Evolutionary conservation across 1,140 invertebrate genomes (phyloP), one percentile per base, ranked within the genome.

Genomic region (Heliconius hermathena): DNA sequence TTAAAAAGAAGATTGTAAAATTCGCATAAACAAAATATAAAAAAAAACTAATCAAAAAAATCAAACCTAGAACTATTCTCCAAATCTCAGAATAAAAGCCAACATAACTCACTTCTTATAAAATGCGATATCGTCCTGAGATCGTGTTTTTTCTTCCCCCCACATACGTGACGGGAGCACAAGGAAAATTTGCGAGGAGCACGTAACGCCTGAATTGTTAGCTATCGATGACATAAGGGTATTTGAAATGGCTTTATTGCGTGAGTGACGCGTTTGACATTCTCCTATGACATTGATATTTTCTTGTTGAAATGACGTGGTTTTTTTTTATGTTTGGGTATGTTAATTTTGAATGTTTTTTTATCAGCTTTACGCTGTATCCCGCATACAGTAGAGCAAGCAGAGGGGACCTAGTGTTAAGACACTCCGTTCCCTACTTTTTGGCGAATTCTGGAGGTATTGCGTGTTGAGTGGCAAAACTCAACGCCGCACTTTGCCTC

Each of bases 161-260:
- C 70, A 73, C 77, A 81, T 73, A 87, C 85, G 81, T 77, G 79
- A 79, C 71, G 80, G 78, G 76, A 82, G 79, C 78, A 77, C 36
- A 71, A 76, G 84, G 84, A 83, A 84, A 81, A 83, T 84, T 85
- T 81, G 83, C 77, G 71, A 83, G 82, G 41, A 73, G 80, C 86
- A 88, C 86, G 87, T 90, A 88, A 84, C 81, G 82, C 82, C 77
- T 82, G 85, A 88, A 89, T 89, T 88, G 88, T 88, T 83, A 70
- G 33, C 79, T 81, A 81, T 87, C 84, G 80, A 86, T 83, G 80
- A 84, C 82, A 79, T 79, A 82, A 81, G 82, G 80, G 78, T 84
- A 80, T 86, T 82, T 70, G 74, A 80, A 83, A 85, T 83, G 82
- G 82, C 79, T 84, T 82, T 83, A 82, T 87, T 87, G 76, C 79